phyloP scores from a whole-genome alignment of 1,140 invertebrate genomes.

The Drosophila rufa region DNA sequence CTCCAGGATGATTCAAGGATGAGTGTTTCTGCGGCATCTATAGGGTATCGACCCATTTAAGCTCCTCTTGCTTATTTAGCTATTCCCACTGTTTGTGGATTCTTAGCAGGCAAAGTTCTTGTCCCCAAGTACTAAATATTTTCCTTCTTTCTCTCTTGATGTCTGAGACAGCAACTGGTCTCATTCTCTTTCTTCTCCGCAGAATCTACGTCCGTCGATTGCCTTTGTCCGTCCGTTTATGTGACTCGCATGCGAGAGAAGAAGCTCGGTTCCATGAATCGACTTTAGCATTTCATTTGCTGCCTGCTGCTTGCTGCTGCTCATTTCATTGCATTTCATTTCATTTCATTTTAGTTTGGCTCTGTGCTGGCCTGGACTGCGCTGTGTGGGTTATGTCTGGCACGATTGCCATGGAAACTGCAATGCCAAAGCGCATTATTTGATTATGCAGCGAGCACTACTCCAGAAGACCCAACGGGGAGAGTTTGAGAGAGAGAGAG shows the following conservation, averaged over 20 bases:
- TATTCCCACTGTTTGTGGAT: constrained; percentile 35
- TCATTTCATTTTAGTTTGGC: constrained; percentile 43
- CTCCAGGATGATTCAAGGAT: background rate
- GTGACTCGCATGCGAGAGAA: constrained; percentile 58
- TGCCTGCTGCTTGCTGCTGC: constrained; percentile 4
- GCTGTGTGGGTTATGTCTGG: constrained; percentile 32
- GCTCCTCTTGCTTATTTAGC: constrained; percentile 1
- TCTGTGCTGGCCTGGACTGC: background rate
- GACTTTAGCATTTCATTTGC: constrained; percentile 41
- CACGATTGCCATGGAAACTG: constrained; percentile 55
- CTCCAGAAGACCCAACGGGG: background rate
- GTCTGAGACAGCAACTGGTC: constrained; percentile 5
- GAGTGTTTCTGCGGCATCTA: no score
- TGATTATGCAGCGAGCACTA: constrained; percentile 46
- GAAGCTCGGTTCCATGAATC: constrained; percentile 32
- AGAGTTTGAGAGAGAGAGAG: background rate
- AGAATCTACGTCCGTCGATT: constrained; percentile 32
- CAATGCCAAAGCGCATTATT: constrained; percentile 53
- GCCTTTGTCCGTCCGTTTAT: constrained; percentile 39
- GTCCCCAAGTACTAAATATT: constrained; percentile 38
- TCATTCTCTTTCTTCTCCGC: constrained; percentile 5
- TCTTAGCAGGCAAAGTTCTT: constrained; percentile 31
- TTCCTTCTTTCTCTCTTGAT: background rate
- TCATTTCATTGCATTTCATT: constrained; percentile 39
- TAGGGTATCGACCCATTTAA: constrained; percentile 10